Evolutionary conservation across 1,140 invertebrate species (phyloP).

Genomic region (Penaeus indicus): DNA sequence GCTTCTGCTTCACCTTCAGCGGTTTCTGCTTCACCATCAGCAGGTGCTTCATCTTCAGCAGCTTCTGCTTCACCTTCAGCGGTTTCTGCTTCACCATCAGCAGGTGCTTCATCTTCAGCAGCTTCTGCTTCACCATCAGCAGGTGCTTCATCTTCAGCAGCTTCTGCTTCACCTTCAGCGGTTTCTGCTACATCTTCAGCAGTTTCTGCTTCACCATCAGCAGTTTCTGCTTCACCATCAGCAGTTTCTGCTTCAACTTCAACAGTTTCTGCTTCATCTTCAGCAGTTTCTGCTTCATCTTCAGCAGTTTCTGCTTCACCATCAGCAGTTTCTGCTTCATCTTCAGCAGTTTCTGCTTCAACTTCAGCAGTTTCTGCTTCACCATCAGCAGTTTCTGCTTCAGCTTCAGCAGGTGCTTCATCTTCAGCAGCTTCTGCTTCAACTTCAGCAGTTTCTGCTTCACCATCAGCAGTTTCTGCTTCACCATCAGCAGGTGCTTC

Average conservation of each 20-base stretch:
- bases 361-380: too few species aligned
- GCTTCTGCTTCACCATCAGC: neutral
- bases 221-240: neutral
- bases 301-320: neutral
- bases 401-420: neutral
- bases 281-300: neutral
- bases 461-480: neutral
- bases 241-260: neutral
- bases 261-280: neutral
- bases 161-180: slow-evolving; percentile 1
- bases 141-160: neutral
- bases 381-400: neutral
- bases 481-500: neutral
- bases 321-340: neutral
- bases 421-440: neutral
- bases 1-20: neutral
- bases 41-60: neutral
- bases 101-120: neutral
- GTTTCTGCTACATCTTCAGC: neutral
- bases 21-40: neutral
- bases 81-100: neutral
- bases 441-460: neutral
- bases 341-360: neutral
- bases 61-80: neutral
- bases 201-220: neutral